Evolutionary conservation across 1,140 invertebrate species (phyloP), one percentile per base, ranked within the genome.

Genomic region (Plodia interpunctella): DNA sequence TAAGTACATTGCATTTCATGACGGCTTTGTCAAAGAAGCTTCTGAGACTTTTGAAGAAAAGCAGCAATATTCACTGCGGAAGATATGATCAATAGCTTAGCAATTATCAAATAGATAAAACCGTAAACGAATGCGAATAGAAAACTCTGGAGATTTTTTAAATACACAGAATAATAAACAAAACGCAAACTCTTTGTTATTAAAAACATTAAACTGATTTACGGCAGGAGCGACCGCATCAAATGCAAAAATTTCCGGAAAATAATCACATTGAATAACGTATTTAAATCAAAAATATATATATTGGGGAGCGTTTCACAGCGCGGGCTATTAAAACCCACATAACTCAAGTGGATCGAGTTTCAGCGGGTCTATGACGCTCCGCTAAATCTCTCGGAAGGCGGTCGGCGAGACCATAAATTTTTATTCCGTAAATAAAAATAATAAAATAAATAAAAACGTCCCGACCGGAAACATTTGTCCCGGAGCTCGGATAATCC

Each of bases 401-500:
- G 82, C 82, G 80, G 82, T 83, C 70, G 70, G 62, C 57, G 44
- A 58, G 62, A 50, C 64, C 76, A 75, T 85, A 85, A 83, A 85
- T 85, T 85, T 80, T 77, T 80, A 78, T 81, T 81, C 77, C 72
- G 68, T 80, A 80, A 78, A 81, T 81, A 85, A 81, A 83, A 83
- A 85, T 85, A 85, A 85, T 83, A 77, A 76, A 76, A 81, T 76
- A 81, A 82, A 78, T 76, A 80, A 85, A 78, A 71, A 66, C 60
- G 63, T 62, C 68, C 61, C 73, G 53, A 69, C 75, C 80, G 78
- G 80, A 83, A 81, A 78, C 82, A 78, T 85, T 85, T 78, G 82
- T 85, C 78, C 74, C 65, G 70, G 53, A 60, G 66, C 72, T 79
- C 68, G 65, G 66, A 66, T 85, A 78, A 85, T 85, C 80, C 80